Evolutionary conservation across 2,113 vertebrate genomes (phyloP), one percentile per base, ranked within the genome.

Genomic region (Paradoxurus hermaphroditus): DNA sequence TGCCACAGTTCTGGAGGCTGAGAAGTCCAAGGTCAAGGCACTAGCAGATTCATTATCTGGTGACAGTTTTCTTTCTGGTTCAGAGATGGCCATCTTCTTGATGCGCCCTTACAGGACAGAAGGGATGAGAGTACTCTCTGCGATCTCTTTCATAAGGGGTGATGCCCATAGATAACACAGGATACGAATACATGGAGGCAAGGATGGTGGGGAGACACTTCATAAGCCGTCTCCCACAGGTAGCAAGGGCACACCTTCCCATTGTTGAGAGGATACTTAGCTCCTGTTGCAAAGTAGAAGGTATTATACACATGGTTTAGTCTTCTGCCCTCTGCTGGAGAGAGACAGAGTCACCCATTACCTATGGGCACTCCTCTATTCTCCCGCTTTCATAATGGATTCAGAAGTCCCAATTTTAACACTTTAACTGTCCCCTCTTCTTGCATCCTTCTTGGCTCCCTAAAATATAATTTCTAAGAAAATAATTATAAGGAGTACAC

Each of bases 391-490:
- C 25, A 51, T 18, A 41, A 65, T 9, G 34, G 18, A 63, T 44
- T 65, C 44, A 15, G 67, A 90, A 68, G 36, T 0, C 27, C 16
- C 41, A 9, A 7, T 25, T 94, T 84, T 56, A 67, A 41, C 72
- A 10, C 6, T 27, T 56, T 86, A 82, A 41, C 7, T 83, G 4
- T 41, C 65, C 29, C 77, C 3, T 70, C 6, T 14, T 73, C 21
- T 96, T 44, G 73, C 46, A 63, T 18, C 14, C 19, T 62, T 75
- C 41, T 85, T 79, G 36, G 25, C 68, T 36, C 13, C 46, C n/a
- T 46, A 6, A 75, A 94, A 73, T 67, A 34, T 25, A 73, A 67
- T 72, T 90, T 5, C 9, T 87, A 79, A 93, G 5, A 78, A 65
- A 81, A 84, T 90, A n/a, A 49, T 88, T 41, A 67, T 25, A 59